A percentile compares a stretch with the other conserved stretches of the same genome.
Evolutionary conservation across 2,888 invertebrate species (phyloP).

Genomic region (Altica lythri): DNA sequence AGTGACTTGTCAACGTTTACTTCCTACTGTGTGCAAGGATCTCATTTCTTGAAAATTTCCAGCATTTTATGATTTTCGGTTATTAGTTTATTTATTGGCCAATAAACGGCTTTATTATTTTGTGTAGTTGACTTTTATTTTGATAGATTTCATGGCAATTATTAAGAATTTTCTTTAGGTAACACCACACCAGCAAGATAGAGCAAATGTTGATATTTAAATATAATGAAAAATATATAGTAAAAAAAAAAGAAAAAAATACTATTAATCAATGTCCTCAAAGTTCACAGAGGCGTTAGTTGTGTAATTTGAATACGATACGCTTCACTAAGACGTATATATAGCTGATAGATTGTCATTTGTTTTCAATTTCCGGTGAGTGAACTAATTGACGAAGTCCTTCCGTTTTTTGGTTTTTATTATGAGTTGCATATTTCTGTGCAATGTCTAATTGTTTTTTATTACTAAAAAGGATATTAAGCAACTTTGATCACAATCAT

Average conservation of each 20-base stretch:
- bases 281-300: slow-evolving; percentile 42
- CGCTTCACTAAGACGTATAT: slow-evolving; percentile 46
- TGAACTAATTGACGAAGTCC: slow-evolving; percentile 51
- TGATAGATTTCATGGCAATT: slow-evolving; percentile 28
- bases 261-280: slow-evolving; percentile 41
- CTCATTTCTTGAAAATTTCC: slow-evolving; percentile 18
- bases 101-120: slow-evolving; percentile 26
- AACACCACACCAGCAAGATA: too few relatives aligned
- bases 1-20: slow-evolving; percentile 33
- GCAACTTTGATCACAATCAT: too few relatives aligned
- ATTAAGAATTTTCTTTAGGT: background rate
- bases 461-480: slow-evolving; percentile 20
- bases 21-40: slow-evolving; percentile 16
- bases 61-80: slow-evolving; percentile 2
- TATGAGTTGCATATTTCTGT: slow-evolving; percentile 38
- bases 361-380: slow-evolving; percentile 55
- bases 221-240: too few relatives aligned
- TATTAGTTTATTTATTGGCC: slow-evolving; percentile 25
- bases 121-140: slow-evolving; percentile 28
- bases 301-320: slow-evolving; percentile 44
- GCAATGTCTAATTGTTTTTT: slow-evolving; percentile 27
- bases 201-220: too few relatives aligned
- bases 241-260: slow-evolving; percentile 4
- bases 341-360: slow-evolving; percentile 50
- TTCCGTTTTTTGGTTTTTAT: slow-evolving; percentile 51